Base-by-base conservation (phyloP, 2,888 invertebrate genomes). In the Hanleya hanleyi region DNA sequence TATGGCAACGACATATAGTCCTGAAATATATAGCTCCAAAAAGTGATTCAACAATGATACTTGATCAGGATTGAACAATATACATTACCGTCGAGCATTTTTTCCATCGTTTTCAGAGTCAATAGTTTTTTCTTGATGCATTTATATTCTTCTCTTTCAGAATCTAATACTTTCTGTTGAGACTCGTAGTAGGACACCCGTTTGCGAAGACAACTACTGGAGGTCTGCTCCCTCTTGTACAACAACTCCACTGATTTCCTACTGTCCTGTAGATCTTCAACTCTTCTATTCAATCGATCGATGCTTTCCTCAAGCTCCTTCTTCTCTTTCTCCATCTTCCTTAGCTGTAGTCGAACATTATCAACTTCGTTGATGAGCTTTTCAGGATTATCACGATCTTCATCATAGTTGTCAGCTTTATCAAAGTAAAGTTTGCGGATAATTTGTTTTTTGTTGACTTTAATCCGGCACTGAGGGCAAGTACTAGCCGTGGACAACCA, bases 381-480 rank as follows among this genome's bases (percentile, higher is more conserved):
- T 7, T 74, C 76, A 41, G 81, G 75, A 61, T 62, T 62, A 71
- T 85, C 84, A 1, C 74, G 70, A 35, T 70, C 78, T 0, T 78
- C 77, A 33, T 75, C 77, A 15, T 74, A 75, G 18, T 81, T 79
- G 37, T 82, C 86, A 9, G 77, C 81, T 7, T 78, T 75, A 73
- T 85, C 86, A 74, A 88, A 86, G 75, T 75, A 88, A 15, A 88
- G 77, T 70, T 81, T 79, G 15, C 71, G 72, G n/a, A 81, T 74
- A 29, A 84, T 77, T 26, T 77, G 72, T 12, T 76, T 77, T 7
- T 74, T 66, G 33, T 80, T 84, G 1, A 87, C 79, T 32, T 76
- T 73, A 36, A 77, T 78, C 12, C 89, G 81, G 71, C 89, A 89
- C 69, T 87, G 87, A 2, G 89, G 89, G 75, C 89, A 89, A 15